Conservation (phyloP, 2,888 invertebrate species). For the Linyphia triangularis region DNA sequence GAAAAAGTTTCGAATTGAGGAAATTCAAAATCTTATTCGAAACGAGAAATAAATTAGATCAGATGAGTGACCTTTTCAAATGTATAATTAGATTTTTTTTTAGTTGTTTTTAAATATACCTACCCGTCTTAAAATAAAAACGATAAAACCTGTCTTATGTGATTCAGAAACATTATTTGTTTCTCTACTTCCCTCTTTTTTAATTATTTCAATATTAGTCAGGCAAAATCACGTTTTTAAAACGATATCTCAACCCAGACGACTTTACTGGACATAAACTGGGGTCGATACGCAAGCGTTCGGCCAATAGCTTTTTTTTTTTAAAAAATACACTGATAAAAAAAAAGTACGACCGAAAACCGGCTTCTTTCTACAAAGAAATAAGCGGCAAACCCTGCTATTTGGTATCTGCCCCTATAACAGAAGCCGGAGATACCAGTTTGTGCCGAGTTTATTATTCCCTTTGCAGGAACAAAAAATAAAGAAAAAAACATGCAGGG, state of each 20-base stretch:
- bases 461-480: neutral
- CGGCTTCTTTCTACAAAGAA: constrained; percentile 44
- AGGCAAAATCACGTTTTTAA: neutral
- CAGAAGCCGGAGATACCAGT: constrained; percentile 64
- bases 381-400: constrained; percentile 44
- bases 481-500: constrained; percentile 16
- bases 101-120: too few species aligned
- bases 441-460: constrained; percentile 57
- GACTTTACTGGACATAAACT: constrained; percentile 2
- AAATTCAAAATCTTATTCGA: too few species aligned
- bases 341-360: constrained; percentile 32
- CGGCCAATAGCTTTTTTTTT: too few species aligned
- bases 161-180: too few species aligned
- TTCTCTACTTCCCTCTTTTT: neutral
- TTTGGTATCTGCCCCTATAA: constrained; percentile 51
- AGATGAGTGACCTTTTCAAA: too few species aligned
- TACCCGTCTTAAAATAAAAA: too few species aligned
- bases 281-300: neutral
- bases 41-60: too few species aligned
- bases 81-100: too few species aligned
- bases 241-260: constrained; percentile 12
- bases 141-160: too few species aligned
- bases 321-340: neutral
- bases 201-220: neutral
- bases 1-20: too few species aligned